Conservation (phyloP, 2,113 vertebrate species). For the Oxyura jamaicensis region DNA sequence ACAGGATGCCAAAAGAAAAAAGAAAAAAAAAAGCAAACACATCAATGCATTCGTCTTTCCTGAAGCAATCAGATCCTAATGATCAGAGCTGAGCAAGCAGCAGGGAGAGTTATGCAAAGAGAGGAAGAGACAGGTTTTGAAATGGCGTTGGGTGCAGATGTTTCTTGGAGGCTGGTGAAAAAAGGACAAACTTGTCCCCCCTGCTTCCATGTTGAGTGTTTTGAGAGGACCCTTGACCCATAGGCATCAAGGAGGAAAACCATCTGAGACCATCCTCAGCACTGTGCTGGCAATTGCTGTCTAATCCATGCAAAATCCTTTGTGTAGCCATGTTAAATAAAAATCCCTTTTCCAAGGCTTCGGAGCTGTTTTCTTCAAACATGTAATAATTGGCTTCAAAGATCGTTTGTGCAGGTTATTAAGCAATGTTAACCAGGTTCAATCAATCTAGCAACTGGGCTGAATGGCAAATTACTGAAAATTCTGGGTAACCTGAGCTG, state of each 20-base stretch:
- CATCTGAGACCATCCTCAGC: background rate
- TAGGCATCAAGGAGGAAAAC: background rate
- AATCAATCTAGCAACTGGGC: background rate
- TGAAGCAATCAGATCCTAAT: background rate
- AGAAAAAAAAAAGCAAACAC: background rate
- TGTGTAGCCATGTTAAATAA: background rate
- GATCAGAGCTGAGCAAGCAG: background rate
- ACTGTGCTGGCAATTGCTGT: background rate
- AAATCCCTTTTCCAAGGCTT: background rate
- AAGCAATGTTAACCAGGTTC: background rate
- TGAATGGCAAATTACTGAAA: background rate
- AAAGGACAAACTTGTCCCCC: background rate
- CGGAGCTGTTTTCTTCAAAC: background rate
- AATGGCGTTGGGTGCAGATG: background rate
- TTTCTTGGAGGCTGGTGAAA: background rate
- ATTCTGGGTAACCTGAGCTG: conserved; percentile 2
- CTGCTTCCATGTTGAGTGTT: accelerated
- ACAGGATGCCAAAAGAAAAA: background rate
- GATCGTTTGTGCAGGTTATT: background rate
- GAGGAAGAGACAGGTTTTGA: background rate
- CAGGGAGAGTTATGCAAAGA: background rate
- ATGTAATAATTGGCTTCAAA: background rate
- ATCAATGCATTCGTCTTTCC: background rate
- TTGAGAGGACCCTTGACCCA: background rate
- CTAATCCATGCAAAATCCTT: background rate